Evolutionary conservation across 2,113 vertebrate species (phyloP), one percentile per base, ranked within the genome.

Genomic region (Cebidichthys violaceus): DNA sequence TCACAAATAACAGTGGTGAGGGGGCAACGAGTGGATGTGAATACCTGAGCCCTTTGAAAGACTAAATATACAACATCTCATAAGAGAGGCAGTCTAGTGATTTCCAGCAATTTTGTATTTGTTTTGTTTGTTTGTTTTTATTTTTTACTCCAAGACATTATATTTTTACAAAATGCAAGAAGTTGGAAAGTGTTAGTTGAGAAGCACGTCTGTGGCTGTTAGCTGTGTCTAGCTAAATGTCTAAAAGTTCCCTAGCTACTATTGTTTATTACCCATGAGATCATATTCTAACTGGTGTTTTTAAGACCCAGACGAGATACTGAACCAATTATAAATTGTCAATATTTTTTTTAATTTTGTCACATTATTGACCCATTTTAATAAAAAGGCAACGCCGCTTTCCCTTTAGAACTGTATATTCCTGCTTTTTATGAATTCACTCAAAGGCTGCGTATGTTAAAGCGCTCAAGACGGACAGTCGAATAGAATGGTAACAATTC

Each of bases 401-500:
- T 17, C 24, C 35, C 50, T 80, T 64, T 50, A 75, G 71, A 81
- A 83, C 65, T 65, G 57, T 69, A 77, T 60, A 76, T 72, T 65
- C 27, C 50, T 79, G 18, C 64, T 73, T 82, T 77, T 82, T 80
- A 70, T 81, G 27, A 17, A 57, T 77, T 71, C 69, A 5, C 66
- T 88, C 65, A 76, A 83, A 81, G 73, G 43, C 59, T 86, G 81
- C 61, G 39, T 79, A 85, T 69, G 84, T 85, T 79, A 64, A 84
- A 79, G 47, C 70, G 71, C 80, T 85, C 43, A 79, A 91, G 89
- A 88, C 54, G 5, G 86, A 89, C 81, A 81, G 85, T 85, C 73
- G 0, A 86, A 90, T 78, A 83, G 90, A 91, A 86, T 57, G 41
- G 66, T 90, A 87, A 91, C 89, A 90, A 90, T 90, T 91, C 82